phyloP scores from a whole-genome alignment of 2,888 invertebrate genomes.

The Drosophila barbarae region DNA sequence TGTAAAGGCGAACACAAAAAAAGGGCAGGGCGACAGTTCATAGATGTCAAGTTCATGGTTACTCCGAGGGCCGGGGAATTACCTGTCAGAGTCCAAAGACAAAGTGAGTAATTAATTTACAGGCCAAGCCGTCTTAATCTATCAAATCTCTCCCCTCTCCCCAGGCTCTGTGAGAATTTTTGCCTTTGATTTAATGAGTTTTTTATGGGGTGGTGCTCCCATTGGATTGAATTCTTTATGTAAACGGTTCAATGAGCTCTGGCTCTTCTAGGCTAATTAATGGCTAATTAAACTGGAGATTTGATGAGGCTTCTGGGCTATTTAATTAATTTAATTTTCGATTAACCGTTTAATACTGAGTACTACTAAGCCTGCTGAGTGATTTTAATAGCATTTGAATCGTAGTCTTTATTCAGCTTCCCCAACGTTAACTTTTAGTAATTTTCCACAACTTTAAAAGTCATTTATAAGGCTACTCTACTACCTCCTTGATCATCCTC shows the following conservation, averaged over 20 bases:
- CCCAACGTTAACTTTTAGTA: background rate
- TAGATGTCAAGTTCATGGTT: constrained; percentile 73
- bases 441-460: constrained; percentile 6
- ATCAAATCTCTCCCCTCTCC: constrained; percentile 3
- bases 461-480: constrained; percentile 14
- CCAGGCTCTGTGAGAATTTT: constrained; percentile 48
- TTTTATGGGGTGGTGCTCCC: constrained; percentile 18
- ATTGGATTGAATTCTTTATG: constrained; percentile 56
- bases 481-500: constrained; percentile 9
- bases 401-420: background rate
- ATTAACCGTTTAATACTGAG: constrained; percentile 20
- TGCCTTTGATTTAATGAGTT: constrained; percentile 59
- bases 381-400: background rate
- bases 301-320: constrained; percentile 49
- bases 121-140: constrained; percentile 57
- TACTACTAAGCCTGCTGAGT: background rate
- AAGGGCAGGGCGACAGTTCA: constrained; percentile 48
- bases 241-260: constrained; percentile 63
- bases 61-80: constrained; percentile 36
- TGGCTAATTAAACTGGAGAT: constrained; percentile 56
- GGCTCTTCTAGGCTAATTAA: constrained; percentile 51
- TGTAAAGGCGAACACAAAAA: background rate
- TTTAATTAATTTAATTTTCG: constrained; percentile 1
- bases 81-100: constrained; percentile 39
- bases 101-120: constrained; percentile 64